Conservation (phyloP, 2,113 vertebrate genomes). For the Talpa occidentalis region DNA sequence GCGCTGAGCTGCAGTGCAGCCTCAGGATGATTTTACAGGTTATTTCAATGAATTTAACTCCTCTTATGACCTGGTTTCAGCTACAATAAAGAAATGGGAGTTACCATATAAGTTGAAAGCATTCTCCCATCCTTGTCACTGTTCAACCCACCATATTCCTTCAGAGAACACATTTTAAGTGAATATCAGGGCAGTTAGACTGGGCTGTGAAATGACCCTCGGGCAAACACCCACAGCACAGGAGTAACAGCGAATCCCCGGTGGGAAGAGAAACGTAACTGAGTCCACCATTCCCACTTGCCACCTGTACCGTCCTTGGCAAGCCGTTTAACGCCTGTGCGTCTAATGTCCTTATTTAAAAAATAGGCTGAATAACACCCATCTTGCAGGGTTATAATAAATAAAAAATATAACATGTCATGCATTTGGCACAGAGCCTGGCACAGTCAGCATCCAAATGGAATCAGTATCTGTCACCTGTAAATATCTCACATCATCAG, state of each 20-base stretch:
- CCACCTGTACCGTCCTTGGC: background rate
- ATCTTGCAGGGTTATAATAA: background rate
- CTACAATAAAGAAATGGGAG: background rate
- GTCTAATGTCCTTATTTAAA: background rate
- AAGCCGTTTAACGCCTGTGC: background rate
- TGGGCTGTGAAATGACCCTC: background rate
- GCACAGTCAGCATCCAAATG: background rate
- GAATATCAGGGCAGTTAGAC: background rate
- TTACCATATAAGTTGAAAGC: conserved; percentile 11
- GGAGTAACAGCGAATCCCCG: background rate
- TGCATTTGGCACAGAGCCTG: background rate
- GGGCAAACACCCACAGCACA: background rate
- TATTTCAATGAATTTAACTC: background rate
- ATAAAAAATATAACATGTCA: background rate
- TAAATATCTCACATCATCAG: background rate
- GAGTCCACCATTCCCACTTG: background rate
- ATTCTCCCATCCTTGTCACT: background rate
- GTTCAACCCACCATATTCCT: background rate
- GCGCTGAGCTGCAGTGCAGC: background rate
- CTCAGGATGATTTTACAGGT: background rate
- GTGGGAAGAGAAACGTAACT: background rate
- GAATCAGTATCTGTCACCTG: background rate
- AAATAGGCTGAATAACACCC: background rate
- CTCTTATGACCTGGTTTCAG: background rate
- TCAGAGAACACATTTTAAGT: background rate